Conservation (phyloP, 1,140 invertebrate genomes). For the Drosophila lacertosa region DNA sequence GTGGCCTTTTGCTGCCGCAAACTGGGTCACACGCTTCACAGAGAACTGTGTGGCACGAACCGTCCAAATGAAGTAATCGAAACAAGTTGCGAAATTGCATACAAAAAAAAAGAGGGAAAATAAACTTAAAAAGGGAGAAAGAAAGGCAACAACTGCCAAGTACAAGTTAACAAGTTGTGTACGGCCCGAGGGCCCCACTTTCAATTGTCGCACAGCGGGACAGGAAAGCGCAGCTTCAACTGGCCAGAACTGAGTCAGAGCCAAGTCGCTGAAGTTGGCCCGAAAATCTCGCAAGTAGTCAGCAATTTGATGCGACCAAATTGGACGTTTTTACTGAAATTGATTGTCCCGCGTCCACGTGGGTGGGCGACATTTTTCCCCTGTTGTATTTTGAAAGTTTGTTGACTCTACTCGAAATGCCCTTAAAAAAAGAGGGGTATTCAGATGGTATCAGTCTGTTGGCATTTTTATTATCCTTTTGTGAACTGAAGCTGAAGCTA, state of each 20-base stretch:
- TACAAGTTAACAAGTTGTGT: conserved; percentile 72
- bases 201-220: conserved; percentile 65
- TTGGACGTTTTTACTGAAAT: conserved; percentile 59
- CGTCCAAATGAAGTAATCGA: conserved; percentile 63
- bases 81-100: conserved; percentile 42
- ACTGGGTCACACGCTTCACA: conserved; percentile 64
- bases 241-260: conserved; percentile 3
- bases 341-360: conserved; percentile 62
- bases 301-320: conserved; percentile 52
- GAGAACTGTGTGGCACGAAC: conserved; percentile 16
- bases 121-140: background rate
- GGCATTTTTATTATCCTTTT: no score
- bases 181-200: conserved; percentile 54
- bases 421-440: background rate
- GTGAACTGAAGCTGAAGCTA: no score
- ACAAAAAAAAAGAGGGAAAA: conserved; percentile 22
- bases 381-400: conserved; percentile 47
- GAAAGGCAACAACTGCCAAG: conserved; percentile 17
- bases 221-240: background rate
- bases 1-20: conserved; percentile 51
- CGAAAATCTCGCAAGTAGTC: conserved; percentile 15
- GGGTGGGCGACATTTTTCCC: conserved; percentile 59
- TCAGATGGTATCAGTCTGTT: background rate
- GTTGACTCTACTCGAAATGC: conserved; percentile 19
- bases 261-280: background rate